phyloP scores from a whole-genome alignment of 2,113 vertebrate genomes.

The Xenopus tropicalis region UCB_Xtro_10.0 CM004444.2:60215501-60216000 shows the following conservation, averaged over 20 bases:
- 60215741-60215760: conserved; percentile 36
- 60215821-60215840: conserved; percentile 42
- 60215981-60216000: neutral
- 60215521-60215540: too few species aligned
- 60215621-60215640: neutral
- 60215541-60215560: too few species aligned
- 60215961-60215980: too few species aligned
- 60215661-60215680: conserved; percentile 6
- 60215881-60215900: conserved; percentile 38
- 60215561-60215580: too few species aligned
- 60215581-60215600: too few species aligned
- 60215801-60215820: conserved; percentile 43
- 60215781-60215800: conserved; percentile 26
- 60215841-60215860: conserved; percentile 39
- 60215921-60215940: conserved; percentile 9
- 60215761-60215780: conserved; percentile 19
- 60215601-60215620: too few species aligned
- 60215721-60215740: conserved; percentile 14
- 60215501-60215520: too few species aligned
- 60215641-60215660: neutral
- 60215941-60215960: too few species aligned
- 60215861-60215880: conserved; percentile 43
- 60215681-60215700: conserved; percentile 14
- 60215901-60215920: conserved; percentile 28
- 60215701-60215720: neutral